phyloP scores from a whole-genome alignment of 2,113 vertebrate genomes.

The Drymodes brunneopygia region DNA sequence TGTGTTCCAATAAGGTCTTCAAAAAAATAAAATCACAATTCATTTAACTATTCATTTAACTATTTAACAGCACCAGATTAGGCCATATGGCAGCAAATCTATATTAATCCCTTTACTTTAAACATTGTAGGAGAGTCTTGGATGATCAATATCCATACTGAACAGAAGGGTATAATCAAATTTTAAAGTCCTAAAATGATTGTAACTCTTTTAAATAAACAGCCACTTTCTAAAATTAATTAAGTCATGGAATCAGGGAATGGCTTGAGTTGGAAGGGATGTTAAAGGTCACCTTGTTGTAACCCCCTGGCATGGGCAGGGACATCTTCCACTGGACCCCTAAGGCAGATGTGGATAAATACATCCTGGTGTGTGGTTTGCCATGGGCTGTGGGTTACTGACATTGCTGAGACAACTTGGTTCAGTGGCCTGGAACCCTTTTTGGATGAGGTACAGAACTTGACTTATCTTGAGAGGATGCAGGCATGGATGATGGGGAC shows the following conservation, averaged over 20 bases:
- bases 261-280: neutral
- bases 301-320: neutral
- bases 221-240: neutral
- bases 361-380: neutral
- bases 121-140: neutral
- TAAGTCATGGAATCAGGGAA: neutral
- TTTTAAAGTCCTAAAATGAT: neutral
- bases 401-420: neutral
- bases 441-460: neutral
- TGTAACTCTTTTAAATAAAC: neutral
- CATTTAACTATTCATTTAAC: neutral
- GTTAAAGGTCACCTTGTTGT: neutral
- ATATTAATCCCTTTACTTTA: neutral
- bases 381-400: neutral
- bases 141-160: neutral
- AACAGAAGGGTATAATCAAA: neutral
- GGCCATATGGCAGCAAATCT: neutral
- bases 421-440: neutral
- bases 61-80: neutral
- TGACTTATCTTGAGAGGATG: neutral
- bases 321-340: neutral
- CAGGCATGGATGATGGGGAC: neutral
- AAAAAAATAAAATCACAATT: neutral
- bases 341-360: neutral
- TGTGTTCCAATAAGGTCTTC: neutral